A percentile compares a stretch with the other conserved stretches of the same genome.
Conservation (phyloP, 2,113 vertebrate genomes). For the Tringa solitaria region DNA sequence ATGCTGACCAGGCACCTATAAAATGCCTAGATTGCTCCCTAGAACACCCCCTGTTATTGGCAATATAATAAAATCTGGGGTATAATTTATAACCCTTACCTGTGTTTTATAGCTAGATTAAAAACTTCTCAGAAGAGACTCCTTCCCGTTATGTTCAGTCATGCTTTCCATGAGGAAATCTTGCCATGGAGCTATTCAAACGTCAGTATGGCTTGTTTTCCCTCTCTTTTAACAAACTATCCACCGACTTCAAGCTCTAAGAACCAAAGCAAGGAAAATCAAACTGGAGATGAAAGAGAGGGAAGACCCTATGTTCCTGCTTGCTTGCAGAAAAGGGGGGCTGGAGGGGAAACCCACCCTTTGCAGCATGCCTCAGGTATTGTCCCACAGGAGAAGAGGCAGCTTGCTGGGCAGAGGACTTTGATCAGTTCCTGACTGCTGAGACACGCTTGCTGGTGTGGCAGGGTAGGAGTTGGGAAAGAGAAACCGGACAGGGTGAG, state of each 20-base stretch:
- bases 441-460: neutral
- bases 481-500: neutral
- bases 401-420: rapidly evolving
- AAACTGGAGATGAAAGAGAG: neutral
- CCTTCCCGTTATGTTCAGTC: neutral
- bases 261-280: neutral
- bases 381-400: neutral
- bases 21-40: neutral
- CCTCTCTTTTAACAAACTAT: rapidly evolving
- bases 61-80: neutral
- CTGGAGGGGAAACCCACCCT: neutral
- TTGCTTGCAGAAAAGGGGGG: neutral
- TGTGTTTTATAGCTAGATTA: neutral
- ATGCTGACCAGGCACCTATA: neutral
- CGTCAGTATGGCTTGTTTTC: neutral
- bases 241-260: neutral
- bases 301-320: neutral
- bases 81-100: neutral
- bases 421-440: neutral
- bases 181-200: neutral
- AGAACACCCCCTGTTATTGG: neutral
- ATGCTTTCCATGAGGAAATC: neutral
- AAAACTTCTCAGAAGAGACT: neutral
- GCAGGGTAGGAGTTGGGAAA: neutral
- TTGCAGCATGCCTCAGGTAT: neutral